These are phyloP conservation scores for Pseudococcus jackbeardsleyi DNA, from an alignment of 2,888 invertebrate genomes.

Conservation along the genomic window DNA sequence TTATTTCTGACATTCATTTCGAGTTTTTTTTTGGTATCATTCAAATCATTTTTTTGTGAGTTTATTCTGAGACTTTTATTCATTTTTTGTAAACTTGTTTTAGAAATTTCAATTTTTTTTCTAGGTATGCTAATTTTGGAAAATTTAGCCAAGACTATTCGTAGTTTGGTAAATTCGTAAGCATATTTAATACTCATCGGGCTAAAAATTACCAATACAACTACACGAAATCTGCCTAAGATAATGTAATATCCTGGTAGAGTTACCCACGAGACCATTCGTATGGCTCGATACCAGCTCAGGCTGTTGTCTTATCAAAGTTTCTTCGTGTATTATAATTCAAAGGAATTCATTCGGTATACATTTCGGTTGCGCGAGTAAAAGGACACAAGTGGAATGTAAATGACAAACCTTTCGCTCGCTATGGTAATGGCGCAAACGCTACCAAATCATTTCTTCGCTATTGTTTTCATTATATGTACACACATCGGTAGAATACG, in stretches of 20 bases:
- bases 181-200: not conserved
- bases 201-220: not conserved
- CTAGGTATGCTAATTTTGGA: too few relatives aligned
- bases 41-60: too few relatives aligned
- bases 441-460: slow-evolving; percentile 2
- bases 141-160: too few relatives aligned
- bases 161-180: not conserved
- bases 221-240: too few relatives aligned
- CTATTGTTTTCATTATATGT: slow-evolving; percentile 22
- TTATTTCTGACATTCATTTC: too few relatives aligned
- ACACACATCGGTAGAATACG: not conserved
- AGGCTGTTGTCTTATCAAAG: not conserved
- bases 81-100: too few relatives aligned
- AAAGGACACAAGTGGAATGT: slow-evolving; percentile 22
- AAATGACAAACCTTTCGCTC: slow-evolving; percentile 12
- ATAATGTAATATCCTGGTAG: not conserved
- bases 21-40: too few relatives aligned
- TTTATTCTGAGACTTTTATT: too few relatives aligned
- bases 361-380: not conserved
- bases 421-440: not conserved
- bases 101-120: too few relatives aligned
- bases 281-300: not conserved
- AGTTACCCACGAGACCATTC: not conserved
- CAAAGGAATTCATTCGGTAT: slow-evolving; percentile 4
- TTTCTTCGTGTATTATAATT: not conserved